phyloP scores from a whole-genome alignment of 2,888 invertebrate genomes.

The Idaea biselata region DNA sequence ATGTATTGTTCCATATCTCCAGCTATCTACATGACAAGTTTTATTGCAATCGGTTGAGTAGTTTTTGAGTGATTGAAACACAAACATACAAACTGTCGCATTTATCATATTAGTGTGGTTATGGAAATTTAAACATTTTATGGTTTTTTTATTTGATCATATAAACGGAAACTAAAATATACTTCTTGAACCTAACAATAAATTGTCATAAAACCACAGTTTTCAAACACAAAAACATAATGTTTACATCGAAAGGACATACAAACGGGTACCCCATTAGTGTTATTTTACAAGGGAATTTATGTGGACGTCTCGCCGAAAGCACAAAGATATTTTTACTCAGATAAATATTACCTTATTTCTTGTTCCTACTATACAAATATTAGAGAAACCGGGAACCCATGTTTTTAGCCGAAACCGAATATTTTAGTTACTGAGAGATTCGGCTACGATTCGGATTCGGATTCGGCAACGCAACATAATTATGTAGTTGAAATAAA shows the following conservation, averaged over 20 bases:
- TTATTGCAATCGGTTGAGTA: too few relatives aligned
- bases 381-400: slow-evolving; percentile 20
- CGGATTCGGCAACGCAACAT: too few relatives aligned
- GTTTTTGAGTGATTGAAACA: too few relatives aligned
- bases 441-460: too few relatives aligned
- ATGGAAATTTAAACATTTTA: too few relatives aligned
- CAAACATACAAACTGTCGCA: too few relatives aligned
- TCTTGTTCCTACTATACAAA: slow-evolving; percentile 40
- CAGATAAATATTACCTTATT: slow-evolving; percentile 66
- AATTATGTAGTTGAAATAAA: too few relatives aligned
- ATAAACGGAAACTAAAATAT: background rate
- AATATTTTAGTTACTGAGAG: background rate
- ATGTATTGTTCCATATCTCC: too few relatives aligned
- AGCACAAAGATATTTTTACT: slow-evolving; percentile 70
- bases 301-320: slow-evolving; percentile 59
- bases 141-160: background rate
- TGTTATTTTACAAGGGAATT: slow-evolving; percentile 66
- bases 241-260: slow-evolving; percentile 45
- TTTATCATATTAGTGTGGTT: too few relatives aligned
- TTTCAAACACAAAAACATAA: slow-evolving; percentile 38
- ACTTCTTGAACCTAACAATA: background rate
- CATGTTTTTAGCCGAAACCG: background rate
- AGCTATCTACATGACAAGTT: too few relatives aligned
- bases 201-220: slow-evolving; percentile 4
- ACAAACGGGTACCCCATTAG: slow-evolving; percentile 68